Percentiles rank a stretch among this genome's conserved stretches.
Evolutionary conservation across 2,797 vertebrate genomes (phyloP).

Genomic region (Botia kubotai): DNA sequence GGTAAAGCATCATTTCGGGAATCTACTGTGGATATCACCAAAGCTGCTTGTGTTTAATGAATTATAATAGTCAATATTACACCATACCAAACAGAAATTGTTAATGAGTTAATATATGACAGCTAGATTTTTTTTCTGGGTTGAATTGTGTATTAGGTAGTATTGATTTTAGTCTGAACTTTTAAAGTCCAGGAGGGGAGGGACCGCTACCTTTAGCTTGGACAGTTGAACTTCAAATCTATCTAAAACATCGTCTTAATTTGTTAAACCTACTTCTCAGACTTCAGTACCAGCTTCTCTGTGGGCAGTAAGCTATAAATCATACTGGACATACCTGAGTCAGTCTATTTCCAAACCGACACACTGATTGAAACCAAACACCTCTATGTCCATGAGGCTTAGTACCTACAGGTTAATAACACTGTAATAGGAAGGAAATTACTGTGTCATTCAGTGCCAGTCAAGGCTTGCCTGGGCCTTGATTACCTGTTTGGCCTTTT

Average conservation of each 20-base stretch:
- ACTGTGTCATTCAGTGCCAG: conserved; percentile 39
- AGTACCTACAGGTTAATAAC: conserved; percentile 47
- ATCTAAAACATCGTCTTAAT: conserved; percentile 21
- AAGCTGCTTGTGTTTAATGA: conserved; percentile 5
- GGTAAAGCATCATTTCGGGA: conserved; percentile 14
- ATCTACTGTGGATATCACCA: too few species aligned
- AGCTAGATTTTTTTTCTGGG: background rate
- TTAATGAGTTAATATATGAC: background rate
- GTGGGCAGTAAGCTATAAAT: conserved; percentile 5
- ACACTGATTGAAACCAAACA: conserved; percentile 50
- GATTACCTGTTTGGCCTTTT: conserved; percentile 62
- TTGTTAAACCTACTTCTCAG: conserved; percentile 14
- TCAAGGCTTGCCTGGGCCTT: conserved; percentile 55
- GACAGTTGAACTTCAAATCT: background rate
- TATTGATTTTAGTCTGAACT: conserved; percentile 60
- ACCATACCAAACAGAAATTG: background rate
- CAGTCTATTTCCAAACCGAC: conserved; percentile 16
- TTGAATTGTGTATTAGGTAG: conserved; percentile 51
- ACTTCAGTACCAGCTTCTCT: background rate
- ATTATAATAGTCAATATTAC: conserved; percentile 8
- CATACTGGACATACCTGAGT: conserved; percentile 7
- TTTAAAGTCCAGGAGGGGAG: conserved; percentile 22
- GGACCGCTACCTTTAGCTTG: background rate
- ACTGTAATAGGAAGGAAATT: conserved; percentile 56
- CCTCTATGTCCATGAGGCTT: conserved; percentile 2